Conservation (phyloP, 2,113 vertebrate species). For the Sinosuthora webbiana region DNA sequence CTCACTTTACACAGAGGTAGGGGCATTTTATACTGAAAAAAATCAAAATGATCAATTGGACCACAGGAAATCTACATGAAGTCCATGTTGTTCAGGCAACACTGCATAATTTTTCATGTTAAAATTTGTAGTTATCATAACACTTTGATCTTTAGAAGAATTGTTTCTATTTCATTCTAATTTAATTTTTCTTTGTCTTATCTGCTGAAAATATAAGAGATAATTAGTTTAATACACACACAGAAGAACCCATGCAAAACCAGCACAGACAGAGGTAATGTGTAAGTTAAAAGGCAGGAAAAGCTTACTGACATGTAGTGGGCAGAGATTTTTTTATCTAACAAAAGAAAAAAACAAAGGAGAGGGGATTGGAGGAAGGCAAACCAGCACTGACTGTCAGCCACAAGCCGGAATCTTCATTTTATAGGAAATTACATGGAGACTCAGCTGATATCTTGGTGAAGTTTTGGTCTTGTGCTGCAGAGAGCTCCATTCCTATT, state of each 20-base stretch:
- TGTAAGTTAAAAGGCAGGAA: neutral
- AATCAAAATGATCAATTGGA: neutral
- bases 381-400: neutral
- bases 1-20: neutral
- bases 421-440: neutral
- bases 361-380: too few relatives aligned
- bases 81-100: neutral
- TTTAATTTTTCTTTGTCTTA: constrained; percentile 15
- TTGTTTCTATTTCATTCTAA: neutral
- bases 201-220: constrained; percentile 20
- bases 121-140: constrained; percentile 19
- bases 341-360: neutral
- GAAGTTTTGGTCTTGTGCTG: neutral
- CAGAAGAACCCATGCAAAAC: neutral
- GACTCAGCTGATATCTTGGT: neutral
- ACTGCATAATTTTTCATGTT: neutral
- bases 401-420: neutral
- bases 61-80: neutral
- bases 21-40: neutral
- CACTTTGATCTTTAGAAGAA: constrained; percentile 30
- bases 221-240: constrained; percentile 28
- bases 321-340: neutral
- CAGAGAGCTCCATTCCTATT: neutral
- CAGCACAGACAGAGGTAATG: neutral
- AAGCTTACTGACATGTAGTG: neutral